A percentile compares a stretch with the other conserved stretches of the same genome.
phyloP scores from a whole-genome alignment of 2,888 invertebrate genomes.

The Melanchra persicariae region DNA sequence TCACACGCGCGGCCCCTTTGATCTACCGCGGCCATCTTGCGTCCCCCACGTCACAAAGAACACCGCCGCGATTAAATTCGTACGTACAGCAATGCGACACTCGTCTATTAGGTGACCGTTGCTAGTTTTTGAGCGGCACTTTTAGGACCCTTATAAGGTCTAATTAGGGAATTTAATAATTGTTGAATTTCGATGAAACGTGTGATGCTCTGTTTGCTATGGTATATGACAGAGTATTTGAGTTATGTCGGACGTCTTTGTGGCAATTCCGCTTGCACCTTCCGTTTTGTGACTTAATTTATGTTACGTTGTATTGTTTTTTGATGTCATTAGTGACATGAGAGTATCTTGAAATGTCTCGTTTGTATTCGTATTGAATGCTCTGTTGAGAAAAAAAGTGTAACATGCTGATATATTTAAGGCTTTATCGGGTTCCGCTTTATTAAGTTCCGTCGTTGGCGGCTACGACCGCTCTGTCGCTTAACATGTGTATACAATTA shows the following conservation, averaged over 20 bases:
- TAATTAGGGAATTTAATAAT: constrained; percentile 65
- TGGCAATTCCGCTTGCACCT: constrained; percentile 50
- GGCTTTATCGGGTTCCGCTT: no score
- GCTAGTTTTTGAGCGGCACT: constrained; percentile 72
- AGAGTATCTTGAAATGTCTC: constrained; percentile 42
- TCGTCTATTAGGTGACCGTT: constrained; percentile 82
- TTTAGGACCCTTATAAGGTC: constrained; percentile 61
- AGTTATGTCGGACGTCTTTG: constrained; percentile 53
- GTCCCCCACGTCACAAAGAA: constrained; percentile 78
- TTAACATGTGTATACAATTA: constrained; percentile 23
- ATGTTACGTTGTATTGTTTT: constrained; percentile 36
- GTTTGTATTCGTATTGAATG: constrained; percentile 18
- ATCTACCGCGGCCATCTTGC: constrained; percentile 79
- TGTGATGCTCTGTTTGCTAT: constrained; percentile 48
- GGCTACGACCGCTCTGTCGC: not conserved
- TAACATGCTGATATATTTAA: constrained; percentile 34
- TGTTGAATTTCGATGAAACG: constrained; percentile 58
- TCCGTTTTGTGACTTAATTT: constrained; percentile 60
- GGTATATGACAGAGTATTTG: constrained; percentile 49
- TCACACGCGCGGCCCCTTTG: constrained; percentile 85
- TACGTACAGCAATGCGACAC: constrained; percentile 88
- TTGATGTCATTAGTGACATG: constrained; percentile 52
- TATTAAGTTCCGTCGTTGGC: constrained; percentile 12
- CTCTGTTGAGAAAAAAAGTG: constrained; percentile 42
- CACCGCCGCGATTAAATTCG: constrained; percentile 88